A percentile compares a stretch with the other conserved stretches of the same genome.
Evolutionary conservation across 2,888 invertebrate genomes (phyloP).

Genomic region (Oscheius onirici): DNA sequence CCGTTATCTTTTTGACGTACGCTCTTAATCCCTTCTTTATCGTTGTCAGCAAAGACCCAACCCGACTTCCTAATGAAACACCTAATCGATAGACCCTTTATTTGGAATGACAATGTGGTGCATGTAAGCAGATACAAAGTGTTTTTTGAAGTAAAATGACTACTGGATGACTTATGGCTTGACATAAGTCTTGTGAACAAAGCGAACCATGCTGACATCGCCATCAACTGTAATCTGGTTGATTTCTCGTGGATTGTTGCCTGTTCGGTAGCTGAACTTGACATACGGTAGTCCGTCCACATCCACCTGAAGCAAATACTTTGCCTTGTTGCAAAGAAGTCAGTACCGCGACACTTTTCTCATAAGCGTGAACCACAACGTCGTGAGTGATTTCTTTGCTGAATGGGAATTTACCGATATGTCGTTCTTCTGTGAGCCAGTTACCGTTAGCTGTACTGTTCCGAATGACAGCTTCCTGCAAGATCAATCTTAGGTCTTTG

Average conservation of each 20-base stretch:
- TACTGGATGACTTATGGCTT: not conserved
- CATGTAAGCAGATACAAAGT: too few species aligned
- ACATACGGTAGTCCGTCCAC: constrained; percentile 58
- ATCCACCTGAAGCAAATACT: constrained; percentile 43
- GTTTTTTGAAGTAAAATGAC: too few species aligned
- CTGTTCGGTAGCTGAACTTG: constrained; percentile 54
- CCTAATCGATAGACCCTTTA: too few species aligned
- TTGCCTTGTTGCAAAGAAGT: not conserved
- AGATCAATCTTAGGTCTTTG: not conserved
- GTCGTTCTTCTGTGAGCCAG: constrained; percentile 62
- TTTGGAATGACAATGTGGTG: too few species aligned
- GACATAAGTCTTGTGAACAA: constrained; percentile 41
- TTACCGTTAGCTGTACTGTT: constrained; percentile 55
- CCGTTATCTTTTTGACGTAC: constrained; percentile 8
- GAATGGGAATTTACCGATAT: constrained; percentile 60
- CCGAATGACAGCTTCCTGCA: constrained; percentile 58
- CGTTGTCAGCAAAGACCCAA: too few species aligned
- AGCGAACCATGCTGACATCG: constrained; percentile 55
- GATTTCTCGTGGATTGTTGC: constrained; percentile 42
- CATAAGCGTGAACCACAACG: constrained; percentile 52
- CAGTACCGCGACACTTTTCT: constrained; percentile 50
- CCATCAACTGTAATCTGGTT: constrained; percentile 51
- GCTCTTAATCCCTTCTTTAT: too few species aligned
- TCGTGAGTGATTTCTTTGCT: constrained; percentile 62
- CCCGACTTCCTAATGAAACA: not conserved